These are phyloP conservation scores for Cranoglanis bouderius DNA, from an alignment of 2,113 vertebrate genomes.

Conservation along the genomic window DNA sequence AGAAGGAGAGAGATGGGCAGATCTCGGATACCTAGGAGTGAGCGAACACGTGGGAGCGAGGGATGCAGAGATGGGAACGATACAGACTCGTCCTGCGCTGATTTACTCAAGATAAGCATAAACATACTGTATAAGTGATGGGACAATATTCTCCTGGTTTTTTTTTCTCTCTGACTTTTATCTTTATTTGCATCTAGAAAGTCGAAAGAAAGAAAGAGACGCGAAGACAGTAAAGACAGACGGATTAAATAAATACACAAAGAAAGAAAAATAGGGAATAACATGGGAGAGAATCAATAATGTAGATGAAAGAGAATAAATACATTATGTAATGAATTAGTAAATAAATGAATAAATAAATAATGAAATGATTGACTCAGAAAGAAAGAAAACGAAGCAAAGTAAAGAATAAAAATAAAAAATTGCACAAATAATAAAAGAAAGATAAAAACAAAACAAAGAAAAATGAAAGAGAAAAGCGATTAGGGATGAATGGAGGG, in stretches of 20 bases:
- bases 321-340: not conserved
- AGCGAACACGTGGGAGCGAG: not conserved
- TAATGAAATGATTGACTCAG: not conserved
- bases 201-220: not conserved
- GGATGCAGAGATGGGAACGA: not conserved
- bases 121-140: not conserved
- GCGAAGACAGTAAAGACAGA: not conserved
- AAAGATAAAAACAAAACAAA: not conserved
- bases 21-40: constrained; percentile 10
- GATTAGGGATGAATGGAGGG: not conserved
- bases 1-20: not conserved
- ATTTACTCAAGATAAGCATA: not conserved
- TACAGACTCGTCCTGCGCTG: not conserved
- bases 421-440: not conserved
- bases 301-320: not conserved
- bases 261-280: not conserved
- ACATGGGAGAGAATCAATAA: not conserved
- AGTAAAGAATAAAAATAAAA: not conserved
- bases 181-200: not conserved
- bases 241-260: not conserved
- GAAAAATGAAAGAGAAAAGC: not conserved
- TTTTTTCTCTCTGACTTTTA: not conserved
- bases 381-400: not conserved
- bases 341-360: not conserved
- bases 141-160: not conserved